Conservation (phyloP, 2,113 vertebrate species). For the Saguinus imperator region DNA sequence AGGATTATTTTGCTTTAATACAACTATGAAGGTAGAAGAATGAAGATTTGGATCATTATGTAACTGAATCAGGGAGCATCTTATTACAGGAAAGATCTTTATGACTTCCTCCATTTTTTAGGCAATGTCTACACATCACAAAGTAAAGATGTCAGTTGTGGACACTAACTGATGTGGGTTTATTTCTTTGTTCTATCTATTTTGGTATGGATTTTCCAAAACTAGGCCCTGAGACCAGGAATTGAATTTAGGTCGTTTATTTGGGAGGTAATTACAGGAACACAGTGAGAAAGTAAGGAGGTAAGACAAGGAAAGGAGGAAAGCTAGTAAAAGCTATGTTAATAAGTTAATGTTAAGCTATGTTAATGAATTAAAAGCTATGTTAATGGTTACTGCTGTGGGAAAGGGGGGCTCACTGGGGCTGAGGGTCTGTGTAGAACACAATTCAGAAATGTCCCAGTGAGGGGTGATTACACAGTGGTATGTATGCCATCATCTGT, state of each 20-base stretch:
- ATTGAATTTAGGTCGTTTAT: background rate
- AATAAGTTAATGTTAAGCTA: background rate
- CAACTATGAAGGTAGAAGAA: background rate
- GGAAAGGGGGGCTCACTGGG: background rate
- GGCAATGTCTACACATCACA: background rate
- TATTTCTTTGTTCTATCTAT: background rate
- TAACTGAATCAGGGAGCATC: background rate
- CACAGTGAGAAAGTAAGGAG: background rate
- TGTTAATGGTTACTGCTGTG: background rate
- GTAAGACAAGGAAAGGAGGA: background rate
- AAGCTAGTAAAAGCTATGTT: background rate
- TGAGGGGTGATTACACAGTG: background rate
- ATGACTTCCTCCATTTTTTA: conserved; percentile 32
- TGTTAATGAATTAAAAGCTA: background rate
- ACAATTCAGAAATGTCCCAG: background rate
- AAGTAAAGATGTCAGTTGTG: background rate
- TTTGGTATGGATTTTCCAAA: conserved; percentile 7
- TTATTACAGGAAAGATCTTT: background rate
- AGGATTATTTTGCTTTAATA: conserved; percentile 41
- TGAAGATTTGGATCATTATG: background rate
- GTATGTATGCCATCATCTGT: background rate
- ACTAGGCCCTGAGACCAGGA: background rate
- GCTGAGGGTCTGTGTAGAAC: background rate
- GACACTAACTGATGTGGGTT: background rate
- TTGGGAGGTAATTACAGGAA: background rate